Evolutionary conservation across 2,888 invertebrate genomes (phyloP), one percentile per base, ranked within the genome.

Genomic region (Spialia ferax): DNA sequence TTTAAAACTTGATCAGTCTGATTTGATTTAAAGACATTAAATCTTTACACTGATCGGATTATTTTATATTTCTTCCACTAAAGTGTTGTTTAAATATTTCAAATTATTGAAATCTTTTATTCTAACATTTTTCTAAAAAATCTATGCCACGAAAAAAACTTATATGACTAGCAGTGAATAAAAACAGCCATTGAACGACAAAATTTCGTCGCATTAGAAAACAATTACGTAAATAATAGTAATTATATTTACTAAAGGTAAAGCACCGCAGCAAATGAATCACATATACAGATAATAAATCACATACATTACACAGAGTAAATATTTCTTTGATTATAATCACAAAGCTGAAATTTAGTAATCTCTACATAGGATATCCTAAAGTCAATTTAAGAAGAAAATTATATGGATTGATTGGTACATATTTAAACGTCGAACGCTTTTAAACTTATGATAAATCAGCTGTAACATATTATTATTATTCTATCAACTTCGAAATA

Each of bases 161-260:
- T 56, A 69, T 55, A 42, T 38, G 69, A 71, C 71, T 71, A 71
- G 71, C 45, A 63, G 26, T 62, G 15, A 68, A 45, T 45, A 45
- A 57, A 60, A 64, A 64, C 69, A 69, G 64, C 69, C 68, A 64
- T 29, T 22, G 32, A 26, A 45, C 22, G 45, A 23, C 62, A 35
- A 68, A 45, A 54, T n/a, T 45, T 18, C 42, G 55, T 55, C 63
- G 63, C 55, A 45, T 42, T 38, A 55, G 23, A n/a, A 42, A 45
- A 45, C 20, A 56, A 22, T 42, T 6, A 59, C 35, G n/a, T 50
- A 42, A 23, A 32, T 20, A 56, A 56, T 20, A n/a, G n/a, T n/a
- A n/a, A 59, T 8, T 4, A 59, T 8, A 22, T 42, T 42, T 59
- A 23, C 38, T n/a, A 23, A n/a, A n/a, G n/a, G n/a, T 7, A 45